A percentile compares a stretch with the other conserved stretches of the same genome.
These are phyloP conservation scores for Nothoprocta perdicaria DNA, from an alignment of 2,113 vertebrate species.

Conservation along the genomic window DNA sequence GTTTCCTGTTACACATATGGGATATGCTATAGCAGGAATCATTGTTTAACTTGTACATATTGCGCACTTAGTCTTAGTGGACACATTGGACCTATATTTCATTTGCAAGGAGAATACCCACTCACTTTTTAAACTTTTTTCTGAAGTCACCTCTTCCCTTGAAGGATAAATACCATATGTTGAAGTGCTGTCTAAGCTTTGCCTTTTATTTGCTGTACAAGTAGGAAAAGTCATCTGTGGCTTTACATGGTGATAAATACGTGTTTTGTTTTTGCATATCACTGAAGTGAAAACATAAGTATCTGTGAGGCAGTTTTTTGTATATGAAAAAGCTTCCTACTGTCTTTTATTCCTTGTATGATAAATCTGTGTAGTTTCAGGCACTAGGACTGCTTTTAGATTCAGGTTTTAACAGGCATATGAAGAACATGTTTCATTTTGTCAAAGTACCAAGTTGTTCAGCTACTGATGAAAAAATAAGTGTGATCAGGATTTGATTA, in stretches of 20 bases:
- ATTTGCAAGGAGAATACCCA: not conserved
- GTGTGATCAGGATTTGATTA: not conserved
- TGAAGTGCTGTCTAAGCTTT: not conserved
- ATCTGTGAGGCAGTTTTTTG: not conserved
- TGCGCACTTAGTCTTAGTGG: not conserved
- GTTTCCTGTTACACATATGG: slow-evolving; percentile 55
- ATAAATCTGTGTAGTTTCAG: slow-evolving; percentile 9
- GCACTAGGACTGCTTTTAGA: not conserved
- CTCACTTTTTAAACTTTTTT: not conserved
- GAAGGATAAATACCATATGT: slow-evolving; percentile 7
- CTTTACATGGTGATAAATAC: not conserved
- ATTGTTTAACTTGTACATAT: not conserved
- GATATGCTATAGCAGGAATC: slow-evolving; percentile 14
- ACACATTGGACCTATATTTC: not conserved
- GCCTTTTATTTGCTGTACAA: not conserved
- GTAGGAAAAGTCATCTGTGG: slow-evolving; percentile 6
- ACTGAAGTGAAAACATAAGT: not conserved
- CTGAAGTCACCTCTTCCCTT: not conserved
- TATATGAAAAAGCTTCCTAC: not conserved
- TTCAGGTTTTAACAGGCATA: not conserved
- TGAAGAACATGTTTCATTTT: not conserved
- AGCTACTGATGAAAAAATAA: not conserved
- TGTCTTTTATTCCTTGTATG: not conserved
- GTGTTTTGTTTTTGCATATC: not conserved
- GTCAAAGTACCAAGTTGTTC: not conserved